A percentile compares a stretch with the other conserved stretches of the same genome.
Conservation (phyloP, 2,113 vertebrate genomes). For the Tringa solitaria region DNA sequence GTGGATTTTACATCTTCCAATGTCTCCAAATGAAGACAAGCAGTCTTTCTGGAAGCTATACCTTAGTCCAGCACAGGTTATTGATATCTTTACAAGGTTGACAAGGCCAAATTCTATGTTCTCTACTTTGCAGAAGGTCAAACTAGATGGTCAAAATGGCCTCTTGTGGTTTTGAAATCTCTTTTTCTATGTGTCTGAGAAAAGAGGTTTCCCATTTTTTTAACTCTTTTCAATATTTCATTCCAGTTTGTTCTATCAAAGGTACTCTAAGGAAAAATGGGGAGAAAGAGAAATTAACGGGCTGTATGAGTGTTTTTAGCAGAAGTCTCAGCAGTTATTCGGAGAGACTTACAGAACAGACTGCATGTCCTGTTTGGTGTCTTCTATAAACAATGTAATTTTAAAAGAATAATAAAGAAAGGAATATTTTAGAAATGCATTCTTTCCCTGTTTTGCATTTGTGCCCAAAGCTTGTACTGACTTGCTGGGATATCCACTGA, state of each 20-base stretch:
- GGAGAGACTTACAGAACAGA: not conserved
- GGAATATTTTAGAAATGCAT: not conserved
- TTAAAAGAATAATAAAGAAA: not conserved
- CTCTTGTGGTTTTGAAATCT: not conserved
- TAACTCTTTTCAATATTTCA: not conserved
- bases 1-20: not conserved
- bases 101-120: not conserved
- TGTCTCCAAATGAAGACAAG: not conserved
- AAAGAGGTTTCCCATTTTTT: not conserved
- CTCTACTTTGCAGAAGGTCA: not conserved
- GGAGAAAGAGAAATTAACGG: not conserved
- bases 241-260: not conserved
- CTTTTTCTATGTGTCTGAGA: not conserved
- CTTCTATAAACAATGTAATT: not conserved
- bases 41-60: not conserved
- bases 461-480: not conserved
- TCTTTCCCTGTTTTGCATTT: not conserved
- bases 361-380: not conserved
- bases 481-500: not conserved
- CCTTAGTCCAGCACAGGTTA: not conserved
- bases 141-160: not conserved
- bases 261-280: not conserved
- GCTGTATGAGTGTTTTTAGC: not conserved
- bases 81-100: not conserved
- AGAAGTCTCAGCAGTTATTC: not conserved